Evolutionary conservation across 2,888 invertebrate species (phyloP), one percentile per base, ranked within the genome.

Genomic region (Coecobrya sp.): DNA sequence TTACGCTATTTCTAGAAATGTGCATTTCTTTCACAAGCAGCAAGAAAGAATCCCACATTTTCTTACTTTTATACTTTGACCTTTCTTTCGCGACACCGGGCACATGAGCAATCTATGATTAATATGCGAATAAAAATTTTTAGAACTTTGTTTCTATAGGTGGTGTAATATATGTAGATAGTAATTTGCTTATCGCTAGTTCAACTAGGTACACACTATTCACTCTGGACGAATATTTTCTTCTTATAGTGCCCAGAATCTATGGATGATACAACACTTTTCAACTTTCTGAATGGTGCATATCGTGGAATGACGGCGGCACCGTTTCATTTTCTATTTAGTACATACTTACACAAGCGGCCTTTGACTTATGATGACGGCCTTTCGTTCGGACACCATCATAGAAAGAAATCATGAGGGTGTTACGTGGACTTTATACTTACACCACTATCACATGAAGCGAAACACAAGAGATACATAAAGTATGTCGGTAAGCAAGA

Each of bases 291-390:
- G n/a, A 55, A 55, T 55, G 59, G 16, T 59, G 36, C 30, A 19
- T 16, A 82, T 59, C 76, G 49, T 42, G 13, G n/a, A 25, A 16
- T 62, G 45, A 68, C 13, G 45, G 76, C 81, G 65, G 89, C 81
- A 79, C 62, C 87, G 42, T 79, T 88, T 73, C 62, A 76, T 59
- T 55, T 73, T 73, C 42, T 68, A 65, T 42, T 45, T 87, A 16
- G 59, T 76, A 59, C 49, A 88, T 68, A 89, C 76, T 36, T 76
- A 59, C 49, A 73, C 22, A 52, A 89, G 11, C 82, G 89, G 68
- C 89, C 89, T 89, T 89, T 89, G 89, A 89, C 89, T 89, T 82
- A 22, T 70, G 89, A 82, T 82, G 89, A 81, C 70, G 52, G 89
- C 27, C 81, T 55, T 42, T 59, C 16, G 30, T 55, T 88, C 68